Conservation (phyloP, 2,888 invertebrate genomes). For the Trilocha varians region DNA sequence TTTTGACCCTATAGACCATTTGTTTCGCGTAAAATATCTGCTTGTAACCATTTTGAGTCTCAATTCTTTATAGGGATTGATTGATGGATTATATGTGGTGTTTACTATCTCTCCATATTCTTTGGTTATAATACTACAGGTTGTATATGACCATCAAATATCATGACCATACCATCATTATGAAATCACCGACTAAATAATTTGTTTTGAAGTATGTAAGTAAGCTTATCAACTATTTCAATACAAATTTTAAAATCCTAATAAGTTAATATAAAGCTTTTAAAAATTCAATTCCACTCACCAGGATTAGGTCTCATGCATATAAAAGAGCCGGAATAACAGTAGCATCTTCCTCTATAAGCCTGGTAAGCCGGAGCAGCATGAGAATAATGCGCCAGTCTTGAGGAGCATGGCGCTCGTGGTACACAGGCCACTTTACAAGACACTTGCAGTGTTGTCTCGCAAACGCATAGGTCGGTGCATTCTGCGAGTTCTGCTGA, state of each 20-base stretch:
- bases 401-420: constrained; percentile 88
- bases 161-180: too few relatives aligned
- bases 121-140: too few relatives aligned
- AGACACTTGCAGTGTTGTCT: constrained; percentile 81
- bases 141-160: too few relatives aligned
- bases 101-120: too few relatives aligned
- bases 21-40: too few relatives aligned
- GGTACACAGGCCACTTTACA: constrained; percentile 93
- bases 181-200: too few relatives aligned
- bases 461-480: constrained; percentile 91
- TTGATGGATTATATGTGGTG: too few relatives aligned
- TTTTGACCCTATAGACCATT: too few relatives aligned
- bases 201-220: too few relatives aligned
- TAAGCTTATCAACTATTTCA: too few relatives aligned
- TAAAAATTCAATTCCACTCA: constrained; percentile 15
- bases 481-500: constrained; percentile 89
- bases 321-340: constrained; percentile 93
- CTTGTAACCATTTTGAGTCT: too few relatives aligned
- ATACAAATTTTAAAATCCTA: constrained; percentile 8
- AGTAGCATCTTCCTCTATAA: constrained; percentile 89
- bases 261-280: neutral
- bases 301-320: constrained; percentile 86
- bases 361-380: constrained; percentile 93
- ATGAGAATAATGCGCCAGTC: constrained; percentile 91
- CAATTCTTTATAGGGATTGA: too few relatives aligned